Base-by-base conservation (phyloP, 2,888 invertebrate genomes). In the Xestia xanthographa region DNA sequence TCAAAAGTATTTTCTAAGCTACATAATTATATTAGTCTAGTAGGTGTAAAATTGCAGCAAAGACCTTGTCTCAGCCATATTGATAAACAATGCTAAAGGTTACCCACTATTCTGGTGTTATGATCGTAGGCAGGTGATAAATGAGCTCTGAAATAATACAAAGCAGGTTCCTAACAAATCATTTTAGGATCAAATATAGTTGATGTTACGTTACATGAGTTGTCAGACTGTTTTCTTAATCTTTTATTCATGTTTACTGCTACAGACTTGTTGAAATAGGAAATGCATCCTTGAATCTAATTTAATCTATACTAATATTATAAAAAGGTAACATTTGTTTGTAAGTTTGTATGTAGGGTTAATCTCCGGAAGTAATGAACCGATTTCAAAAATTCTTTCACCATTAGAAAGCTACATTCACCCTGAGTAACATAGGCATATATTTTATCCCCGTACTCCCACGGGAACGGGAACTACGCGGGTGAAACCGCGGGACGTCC, bases 11-110 rank as follows among this genome's bases (percentile, higher is more conserved):
- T 56, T 77, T 60, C 5, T 71, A 20, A 74, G 17, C n/a, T 78
- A 66, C 48, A 66, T 29, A n/a, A n/a, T n/a, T n/a, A 60, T 50
- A 50, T 50, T 63, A 20, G 12, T 11, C 41, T 43, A 26, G 82
- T 86, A 76, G 84, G 87, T 66, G 82, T 79, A 50, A 70, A 79
- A 76, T 60, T 83, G 74, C 83, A 80, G 58, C n/a, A 9, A 68
- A 62, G 78, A 80, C 87, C 86, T 87, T 79, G 86, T 29, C 12
- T 68, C 26, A 8, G 20, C 79, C 84, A 72, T 83, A 85, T 80
- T 66, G 14, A 80, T 77, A 77, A 72, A 75, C 78, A 83, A 83
- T 72, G 12, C 48, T 67, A 72, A 86, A 86, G 83, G 83, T 86
- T 48, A 86, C 53, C 53, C 34, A 56, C 73, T 75, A 62, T 75